Evolutionary conservation across 2,797 vertebrate genomes (phyloP).

Genomic region (Novumbra hubbsi): DNA sequence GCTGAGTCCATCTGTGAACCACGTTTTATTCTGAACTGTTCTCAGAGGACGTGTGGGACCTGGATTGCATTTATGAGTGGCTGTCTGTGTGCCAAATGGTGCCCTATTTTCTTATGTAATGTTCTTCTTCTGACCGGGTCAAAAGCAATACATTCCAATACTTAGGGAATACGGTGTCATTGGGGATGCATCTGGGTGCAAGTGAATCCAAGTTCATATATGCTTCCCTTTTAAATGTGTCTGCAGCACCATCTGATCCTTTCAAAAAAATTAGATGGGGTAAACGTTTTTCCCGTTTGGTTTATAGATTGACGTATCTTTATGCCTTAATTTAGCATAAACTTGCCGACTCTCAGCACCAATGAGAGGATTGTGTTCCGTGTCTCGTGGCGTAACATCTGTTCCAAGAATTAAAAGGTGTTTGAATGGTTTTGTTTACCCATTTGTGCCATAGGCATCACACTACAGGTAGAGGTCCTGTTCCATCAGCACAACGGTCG

Average conservation of each 20-base stretch:
- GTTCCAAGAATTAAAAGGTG: conserved; percentile 37
- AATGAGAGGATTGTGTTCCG: conserved; percentile 38
- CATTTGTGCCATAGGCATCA: conserved; percentile 1
- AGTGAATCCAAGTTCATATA: conserved; percentile 38
- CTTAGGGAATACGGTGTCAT: neutral
- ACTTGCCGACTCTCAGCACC: conserved; percentile 11
- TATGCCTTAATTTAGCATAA: conserved; percentile 25
- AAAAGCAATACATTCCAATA: neutral
- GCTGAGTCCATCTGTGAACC: conserved; percentile 19
- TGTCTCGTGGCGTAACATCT: conserved; percentile 28
- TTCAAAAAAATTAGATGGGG: conserved; percentile 15
- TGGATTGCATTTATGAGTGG: conserved; percentile 45
- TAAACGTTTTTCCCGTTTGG: conserved; percentile 30
- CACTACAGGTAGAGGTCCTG: conserved; percentile 28
- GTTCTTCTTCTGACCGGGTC: neutral
- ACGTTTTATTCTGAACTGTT: conserved; percentile 27
- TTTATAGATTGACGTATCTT: conserved; percentile 44
- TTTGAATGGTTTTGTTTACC: conserved; percentile 38
- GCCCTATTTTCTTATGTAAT: neutral
- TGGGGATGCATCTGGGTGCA: neutral
- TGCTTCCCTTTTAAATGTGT: conserved; percentile 33
- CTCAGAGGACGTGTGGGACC: conserved; percentile 24
- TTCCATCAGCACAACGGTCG: conserved; percentile 14
- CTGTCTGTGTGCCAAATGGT: conserved; percentile 6
- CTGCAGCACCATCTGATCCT: conserved; percentile 28